A percentile compares a stretch with the other conserved stretches of the same genome.
Evolutionary conservation across 2,888 invertebrate species (phyloP).

Genomic region (Agrotis clavis): DNA sequence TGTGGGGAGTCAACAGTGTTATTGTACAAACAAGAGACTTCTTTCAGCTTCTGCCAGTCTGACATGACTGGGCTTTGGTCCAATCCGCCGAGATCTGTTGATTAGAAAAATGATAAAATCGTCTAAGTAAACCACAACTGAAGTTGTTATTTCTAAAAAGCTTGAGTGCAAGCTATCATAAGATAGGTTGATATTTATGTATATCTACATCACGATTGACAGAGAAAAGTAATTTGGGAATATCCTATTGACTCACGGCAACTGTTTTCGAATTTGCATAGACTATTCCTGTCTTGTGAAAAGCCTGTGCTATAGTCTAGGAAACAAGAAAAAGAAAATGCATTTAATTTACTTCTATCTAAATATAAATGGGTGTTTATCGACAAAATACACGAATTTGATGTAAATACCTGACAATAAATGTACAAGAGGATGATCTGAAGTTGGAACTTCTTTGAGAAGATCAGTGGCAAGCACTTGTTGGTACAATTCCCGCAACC

Average conservation of each 20-base stretch:
- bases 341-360: not conserved
- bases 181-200: too few relatives aligned
- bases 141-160: not conserved
- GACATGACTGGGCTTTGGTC: conserved; percentile 96
- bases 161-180: not conserved
- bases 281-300: not conserved
- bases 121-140: not conserved
- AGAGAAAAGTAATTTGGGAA: not conserved
- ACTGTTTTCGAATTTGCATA: not conserved
- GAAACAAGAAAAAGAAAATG: not conserved
- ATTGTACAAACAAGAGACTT: conserved; percentile 93
- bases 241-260: not conserved
- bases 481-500: conserved; percentile 98
- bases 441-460: conserved; percentile 93
- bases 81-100: conserved; percentile 95
- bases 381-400: not conserved
- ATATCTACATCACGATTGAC: not conserved
- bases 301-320: not conserved
- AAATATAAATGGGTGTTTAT: not conserved
- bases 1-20: conserved; percentile 93
- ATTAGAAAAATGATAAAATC: conserved; percentile 1
- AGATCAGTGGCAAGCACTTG: conserved; percentile 95
- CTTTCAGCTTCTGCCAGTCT: conserved; percentile 96
- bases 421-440: conserved; percentile 93
- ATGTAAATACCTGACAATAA: conserved; percentile 92